Conservation (phyloP, 2,888 invertebrate species). For the Pyralis farinalis region DNA sequence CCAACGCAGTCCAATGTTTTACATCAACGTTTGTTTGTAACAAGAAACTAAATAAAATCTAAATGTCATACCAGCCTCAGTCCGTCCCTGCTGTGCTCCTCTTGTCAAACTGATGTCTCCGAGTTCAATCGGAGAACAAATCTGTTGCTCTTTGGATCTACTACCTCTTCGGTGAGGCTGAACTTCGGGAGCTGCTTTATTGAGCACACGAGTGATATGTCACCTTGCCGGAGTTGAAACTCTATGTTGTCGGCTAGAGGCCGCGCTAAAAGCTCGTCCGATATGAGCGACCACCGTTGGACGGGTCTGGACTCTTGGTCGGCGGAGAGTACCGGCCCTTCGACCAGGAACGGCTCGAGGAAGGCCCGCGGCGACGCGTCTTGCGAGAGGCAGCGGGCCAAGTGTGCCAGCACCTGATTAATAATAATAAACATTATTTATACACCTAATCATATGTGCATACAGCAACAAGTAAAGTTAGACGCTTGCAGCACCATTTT, state of each 20-base stretch:
- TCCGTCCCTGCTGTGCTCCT: constrained; percentile 46
- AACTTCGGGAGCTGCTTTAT: constrained; percentile 95
- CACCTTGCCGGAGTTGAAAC: constrained; percentile 96
- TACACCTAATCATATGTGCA: too few species aligned
- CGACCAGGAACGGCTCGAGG: constrained; percentile 94
- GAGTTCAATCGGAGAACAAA: constrained; percentile 97
- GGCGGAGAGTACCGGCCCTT: constrained; percentile 91
- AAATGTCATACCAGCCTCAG: constrained; percentile 67
- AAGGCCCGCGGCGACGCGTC: constrained; percentile 97
- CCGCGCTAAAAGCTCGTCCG: constrained; percentile 94
- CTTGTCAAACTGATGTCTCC: constrained; percentile 96
- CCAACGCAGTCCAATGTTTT: too few species aligned
- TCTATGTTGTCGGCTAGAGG: constrained; percentile 91
- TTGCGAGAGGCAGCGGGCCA: constrained; percentile 95
- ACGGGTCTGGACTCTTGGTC: constrained; percentile 90
- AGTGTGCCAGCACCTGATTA: constrained; percentile 86
- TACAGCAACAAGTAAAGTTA: too few species aligned
- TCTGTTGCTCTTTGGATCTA: constrained; percentile 97
- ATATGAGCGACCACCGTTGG: constrained; percentile 98
- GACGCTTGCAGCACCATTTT: too few species aligned
- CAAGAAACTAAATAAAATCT: constrained; percentile 38
- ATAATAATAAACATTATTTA: too few species aligned
- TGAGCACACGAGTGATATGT: constrained; percentile 94
- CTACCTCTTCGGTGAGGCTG: constrained; percentile 96
- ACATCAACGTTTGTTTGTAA: neutral